Conservation (phyloP, 2,888 invertebrate genomes). For the Cryptophagus acutangulus region DNA sequence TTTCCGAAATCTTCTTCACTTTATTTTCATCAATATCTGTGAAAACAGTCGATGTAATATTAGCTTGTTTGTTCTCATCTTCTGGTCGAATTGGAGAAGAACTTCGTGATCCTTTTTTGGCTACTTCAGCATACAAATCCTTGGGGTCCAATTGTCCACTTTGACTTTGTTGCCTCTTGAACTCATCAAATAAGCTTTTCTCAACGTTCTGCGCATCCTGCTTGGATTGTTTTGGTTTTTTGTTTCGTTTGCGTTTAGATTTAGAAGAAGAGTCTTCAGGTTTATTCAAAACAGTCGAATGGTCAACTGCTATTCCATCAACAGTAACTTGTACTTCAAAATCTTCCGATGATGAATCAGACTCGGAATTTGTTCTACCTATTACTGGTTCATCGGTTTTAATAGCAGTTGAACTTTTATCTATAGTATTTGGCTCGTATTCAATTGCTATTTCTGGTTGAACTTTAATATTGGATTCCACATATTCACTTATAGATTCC, state of each 20-base stretch:
- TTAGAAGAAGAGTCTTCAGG: too few relatives aligned
- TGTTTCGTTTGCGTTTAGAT: slow-evolving; percentile 26
- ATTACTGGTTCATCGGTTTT: slow-evolving; percentile 3
- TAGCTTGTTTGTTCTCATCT: slow-evolving; percentile 23
- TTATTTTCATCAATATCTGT: slow-evolving; percentile 36
- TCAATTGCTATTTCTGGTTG: slow-evolving; percentile 1
- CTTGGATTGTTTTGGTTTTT: slow-evolving; percentile 25
- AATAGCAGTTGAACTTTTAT: slow-evolving; percentile 4
- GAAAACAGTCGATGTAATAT: slow-evolving; percentile 35
- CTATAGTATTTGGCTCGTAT: background rate
- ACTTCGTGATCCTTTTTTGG: slow-evolving; percentile 35
- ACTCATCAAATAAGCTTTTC: slow-evolving; percentile 34
- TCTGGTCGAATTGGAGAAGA: slow-evolving; percentile 30
- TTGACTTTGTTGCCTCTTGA: slow-evolving; percentile 33
- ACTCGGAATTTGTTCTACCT: slow-evolving; percentile 7
- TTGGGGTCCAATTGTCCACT: slow-evolving; percentile 31
- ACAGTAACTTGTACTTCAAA: slow-evolving; percentile 37
- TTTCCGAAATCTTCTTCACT: slow-evolving; percentile 26
- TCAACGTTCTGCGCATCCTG: slow-evolving; percentile 21
- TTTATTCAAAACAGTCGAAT: slow-evolving; percentile 32
- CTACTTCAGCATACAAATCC: slow-evolving; percentile 38
- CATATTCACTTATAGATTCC: slow-evolving; percentile 20
- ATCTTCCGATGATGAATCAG: slow-evolving; percentile 33
- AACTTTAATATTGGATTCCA: slow-evolving; percentile 10
- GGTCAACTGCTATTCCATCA: slow-evolving; percentile 32